These are phyloP conservation scores for Lamprotornis superbus DNA, from an alignment of 2,113 vertebrate genomes.

Conservation along the genomic window DNA sequence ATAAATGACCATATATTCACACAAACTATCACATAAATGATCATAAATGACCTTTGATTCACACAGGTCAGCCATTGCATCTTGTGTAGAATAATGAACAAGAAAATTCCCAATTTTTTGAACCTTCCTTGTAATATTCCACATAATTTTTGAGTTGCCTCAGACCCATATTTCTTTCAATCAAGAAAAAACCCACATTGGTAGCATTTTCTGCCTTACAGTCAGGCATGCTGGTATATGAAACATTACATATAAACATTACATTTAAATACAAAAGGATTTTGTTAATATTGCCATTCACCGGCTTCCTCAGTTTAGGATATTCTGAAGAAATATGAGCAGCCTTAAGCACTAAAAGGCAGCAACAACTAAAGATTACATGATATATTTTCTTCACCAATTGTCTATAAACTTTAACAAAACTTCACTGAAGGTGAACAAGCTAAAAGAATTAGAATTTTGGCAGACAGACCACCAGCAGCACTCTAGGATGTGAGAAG, in stretches of 20 bases:
- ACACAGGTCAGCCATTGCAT: background rate
- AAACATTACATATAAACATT: background rate
- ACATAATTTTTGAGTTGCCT: background rate
- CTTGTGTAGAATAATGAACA: background rate
- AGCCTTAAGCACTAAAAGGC: background rate
- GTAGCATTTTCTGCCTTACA: background rate
- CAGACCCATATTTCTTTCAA: background rate
- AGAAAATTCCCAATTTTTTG: background rate
- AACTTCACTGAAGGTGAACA: background rate
- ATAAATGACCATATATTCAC: background rate
- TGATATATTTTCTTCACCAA: background rate
- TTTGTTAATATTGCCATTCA: background rate
- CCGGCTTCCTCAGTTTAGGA: background rate
- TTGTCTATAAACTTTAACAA: background rate
- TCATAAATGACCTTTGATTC: background rate
- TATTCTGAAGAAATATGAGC: background rate
- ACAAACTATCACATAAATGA: fast-evolving
- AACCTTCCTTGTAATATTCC: background rate
- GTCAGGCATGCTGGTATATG: background rate
- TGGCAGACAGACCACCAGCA: background rate
- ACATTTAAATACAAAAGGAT: background rate
- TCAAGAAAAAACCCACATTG: background rate
- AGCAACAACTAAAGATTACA: background rate
- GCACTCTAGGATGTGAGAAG: background rate
- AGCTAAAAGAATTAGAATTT: background rate